Percentiles rank a stretch among this genome's conserved stretches.
phyloP scores from a whole-genome alignment of 2,113 vertebrate species.

The Cyanoderma ruficeps region DNA sequence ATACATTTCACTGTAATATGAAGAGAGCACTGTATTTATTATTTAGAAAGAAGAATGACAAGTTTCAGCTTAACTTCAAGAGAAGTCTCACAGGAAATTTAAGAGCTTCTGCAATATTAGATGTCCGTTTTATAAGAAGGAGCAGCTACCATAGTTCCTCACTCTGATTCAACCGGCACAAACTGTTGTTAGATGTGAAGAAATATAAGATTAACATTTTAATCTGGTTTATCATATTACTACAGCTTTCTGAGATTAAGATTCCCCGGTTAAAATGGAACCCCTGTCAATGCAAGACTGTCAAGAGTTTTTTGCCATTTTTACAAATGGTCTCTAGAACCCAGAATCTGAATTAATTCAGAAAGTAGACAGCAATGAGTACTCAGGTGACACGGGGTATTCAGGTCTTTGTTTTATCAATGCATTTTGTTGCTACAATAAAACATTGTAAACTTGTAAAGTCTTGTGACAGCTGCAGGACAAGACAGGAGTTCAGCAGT shows the following conservation, averaged over 20 bases:
- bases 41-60: background rate
- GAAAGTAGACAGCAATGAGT: background rate
- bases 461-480: background rate
- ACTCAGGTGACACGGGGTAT: rapidly evolving
- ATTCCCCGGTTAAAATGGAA: background rate
- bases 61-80: background rate
- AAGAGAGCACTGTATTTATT: background rate
- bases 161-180: background rate
- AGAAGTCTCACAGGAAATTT: background rate
- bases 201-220: background rate
- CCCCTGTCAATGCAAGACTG: rapidly evolving
- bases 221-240: background rate
- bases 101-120: background rate
- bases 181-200: background rate
- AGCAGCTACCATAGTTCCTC: background rate
- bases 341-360: background rate
- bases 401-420: background rate
- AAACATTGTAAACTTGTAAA: background rate
- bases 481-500: background rate
- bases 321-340: background rate
- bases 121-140: background rate
- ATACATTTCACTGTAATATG: background rate
- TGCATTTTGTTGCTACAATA: background rate
- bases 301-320: background rate
- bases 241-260: background rate